phyloP scores from a whole-genome alignment of 2,113 vertebrate genomes.

The Bambusicola thoracicus region DNA sequence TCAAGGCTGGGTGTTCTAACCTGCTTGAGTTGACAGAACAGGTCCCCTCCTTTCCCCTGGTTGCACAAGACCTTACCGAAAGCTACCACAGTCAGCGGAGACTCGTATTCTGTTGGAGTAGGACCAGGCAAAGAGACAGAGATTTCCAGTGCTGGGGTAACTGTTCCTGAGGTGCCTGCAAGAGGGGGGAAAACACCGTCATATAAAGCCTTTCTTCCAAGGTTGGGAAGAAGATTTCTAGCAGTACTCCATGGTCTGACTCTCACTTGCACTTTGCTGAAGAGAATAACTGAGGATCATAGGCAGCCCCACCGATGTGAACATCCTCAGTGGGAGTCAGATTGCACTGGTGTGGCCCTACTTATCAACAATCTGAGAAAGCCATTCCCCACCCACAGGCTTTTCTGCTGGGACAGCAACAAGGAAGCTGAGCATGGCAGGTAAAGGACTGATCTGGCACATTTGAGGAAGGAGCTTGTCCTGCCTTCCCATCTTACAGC shows the following conservation, averaged over 20 bases:
- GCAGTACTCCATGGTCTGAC: background rate
- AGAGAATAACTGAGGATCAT: background rate
- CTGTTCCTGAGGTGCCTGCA: background rate
- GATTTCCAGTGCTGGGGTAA: background rate
- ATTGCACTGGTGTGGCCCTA: background rate
- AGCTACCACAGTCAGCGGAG: slow-evolving; percentile 49
- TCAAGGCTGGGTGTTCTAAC: background rate
- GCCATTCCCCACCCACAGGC: background rate
- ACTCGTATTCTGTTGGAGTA: background rate
- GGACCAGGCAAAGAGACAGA: background rate
- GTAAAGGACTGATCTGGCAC: background rate
- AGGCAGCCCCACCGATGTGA: background rate
- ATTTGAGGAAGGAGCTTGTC: background rate
- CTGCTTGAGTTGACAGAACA: background rate
- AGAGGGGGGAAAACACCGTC: background rate
- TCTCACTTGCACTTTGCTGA: accelerated
- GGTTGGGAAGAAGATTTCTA: background rate
- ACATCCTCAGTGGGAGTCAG: background rate
- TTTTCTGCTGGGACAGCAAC: background rate
- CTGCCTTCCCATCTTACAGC: background rate
- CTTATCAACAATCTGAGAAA: background rate
- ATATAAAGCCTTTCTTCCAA: background rate
- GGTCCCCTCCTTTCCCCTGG: background rate
- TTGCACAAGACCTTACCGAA: slow-evolving; percentile 39
- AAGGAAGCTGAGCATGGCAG: background rate